Percentiles rank a stretch among this genome's conserved stretches.
These are phyloP conservation scores for Sicus ferrugineus DNA, from an alignment of 2,888 invertebrate species.

Conservation along the genomic window DNA sequence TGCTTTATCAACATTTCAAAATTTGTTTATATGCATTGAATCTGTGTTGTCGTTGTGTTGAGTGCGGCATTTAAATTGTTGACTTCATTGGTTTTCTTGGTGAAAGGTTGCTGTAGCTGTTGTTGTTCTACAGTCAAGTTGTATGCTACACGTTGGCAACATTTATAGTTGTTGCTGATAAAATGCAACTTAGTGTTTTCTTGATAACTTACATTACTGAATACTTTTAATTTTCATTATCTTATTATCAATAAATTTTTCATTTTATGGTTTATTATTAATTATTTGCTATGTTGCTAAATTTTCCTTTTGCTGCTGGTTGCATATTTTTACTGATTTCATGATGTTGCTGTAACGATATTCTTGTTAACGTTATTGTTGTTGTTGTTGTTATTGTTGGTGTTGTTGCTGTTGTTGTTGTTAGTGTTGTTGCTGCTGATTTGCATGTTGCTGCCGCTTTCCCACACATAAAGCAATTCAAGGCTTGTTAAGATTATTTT, in stretches of 20 bases:
- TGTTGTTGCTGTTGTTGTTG: not conserved
- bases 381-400: not conserved
- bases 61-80: not conserved
- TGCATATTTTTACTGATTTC: not conserved
- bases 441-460: conserved; percentile 7
- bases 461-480: conserved; percentile 15
- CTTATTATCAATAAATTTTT: too few species aligned
- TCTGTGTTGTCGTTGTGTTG: too few species aligned
- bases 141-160: conserved; percentile 1
- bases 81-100: conserved; percentile 6
- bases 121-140: not conserved
- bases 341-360: not conserved
- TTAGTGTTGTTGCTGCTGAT: not conserved
- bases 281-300: not conserved
- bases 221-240: too few species aligned
- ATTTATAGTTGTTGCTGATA: too few species aligned
- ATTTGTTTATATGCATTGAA: not conserved
- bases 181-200: not conserved
- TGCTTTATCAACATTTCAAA: conserved; percentile 7
- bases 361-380: not conserved
- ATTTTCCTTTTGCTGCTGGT: not conserved
- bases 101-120: conserved; percentile 28
- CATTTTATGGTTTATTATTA: not conserved
- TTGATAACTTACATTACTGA: not conserved
- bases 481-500: not conserved